Conservation (phyloP, 92 coral and sea anemone genomes). For the Anthopleura xanthogrammica region DNA sequence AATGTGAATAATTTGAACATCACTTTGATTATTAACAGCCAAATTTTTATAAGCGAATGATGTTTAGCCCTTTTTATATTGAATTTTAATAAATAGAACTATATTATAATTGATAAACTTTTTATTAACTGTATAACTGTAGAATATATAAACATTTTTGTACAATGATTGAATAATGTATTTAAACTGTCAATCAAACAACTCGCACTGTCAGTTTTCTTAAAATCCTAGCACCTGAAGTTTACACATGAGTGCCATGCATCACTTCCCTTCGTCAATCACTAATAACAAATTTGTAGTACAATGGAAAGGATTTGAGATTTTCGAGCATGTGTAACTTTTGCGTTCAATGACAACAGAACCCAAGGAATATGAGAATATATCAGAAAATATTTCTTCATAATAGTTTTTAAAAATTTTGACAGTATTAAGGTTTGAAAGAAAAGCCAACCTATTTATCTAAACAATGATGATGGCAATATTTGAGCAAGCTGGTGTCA, state of each 20-base stretch:
- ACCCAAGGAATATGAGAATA: not conserved
- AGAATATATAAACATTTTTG: not conserved
- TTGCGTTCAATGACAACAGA: not conserved
- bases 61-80: not conserved
- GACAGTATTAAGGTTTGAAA: not conserved
- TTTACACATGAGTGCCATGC: not conserved
- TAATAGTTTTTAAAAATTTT: not conserved
- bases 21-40: not conserved
- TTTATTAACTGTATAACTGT: not conserved
- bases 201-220: not conserved
- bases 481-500: not conserved
- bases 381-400: not conserved
- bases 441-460: not conserved
- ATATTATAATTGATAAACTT: not conserved
- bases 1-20: not conserved
- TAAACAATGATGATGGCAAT: not conserved
- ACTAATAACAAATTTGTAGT: not conserved
- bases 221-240: not conserved
- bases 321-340: not conserved
- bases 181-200: not conserved
- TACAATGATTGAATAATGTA: not conserved
- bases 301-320: not conserved
- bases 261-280: not conserved
- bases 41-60: not conserved
- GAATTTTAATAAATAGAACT: not conserved